Conservation (phyloP, 2,113 vertebrate genomes). For the Fulmarus glacialis region DNA sequence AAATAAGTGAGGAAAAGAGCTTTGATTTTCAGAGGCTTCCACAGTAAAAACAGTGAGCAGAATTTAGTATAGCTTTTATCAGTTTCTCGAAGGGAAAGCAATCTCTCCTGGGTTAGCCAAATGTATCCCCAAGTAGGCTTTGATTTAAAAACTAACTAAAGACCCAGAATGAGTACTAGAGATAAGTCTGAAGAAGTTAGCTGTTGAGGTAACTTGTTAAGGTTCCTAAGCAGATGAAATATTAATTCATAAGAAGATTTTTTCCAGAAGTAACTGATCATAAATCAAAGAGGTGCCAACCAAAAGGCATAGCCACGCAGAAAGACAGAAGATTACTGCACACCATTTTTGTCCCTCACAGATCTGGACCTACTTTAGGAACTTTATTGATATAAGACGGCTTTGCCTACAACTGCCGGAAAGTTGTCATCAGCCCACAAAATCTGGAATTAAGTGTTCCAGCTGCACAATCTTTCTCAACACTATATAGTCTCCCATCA, state of each 20-base stretch:
- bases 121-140: neutral
- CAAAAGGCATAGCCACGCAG: neutral
- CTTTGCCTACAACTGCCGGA: neutral
- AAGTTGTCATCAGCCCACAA: neutral
- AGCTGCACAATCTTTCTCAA: neutral
- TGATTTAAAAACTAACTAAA: neutral
- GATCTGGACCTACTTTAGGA: neutral
- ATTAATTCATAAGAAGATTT: neutral
- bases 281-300: neutral
- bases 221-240: neutral
- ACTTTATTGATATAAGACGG: neutral
- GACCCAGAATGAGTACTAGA: neutral
- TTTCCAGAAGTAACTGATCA: neutral
- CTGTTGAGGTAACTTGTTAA: neutral
- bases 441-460: neutral
- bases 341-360: neutral
- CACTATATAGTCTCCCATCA: neutral
- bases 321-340: neutral
- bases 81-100: neutral
- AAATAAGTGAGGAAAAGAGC: neutral
- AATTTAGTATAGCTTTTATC: neutral
- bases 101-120: neutral
- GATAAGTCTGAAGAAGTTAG: neutral
- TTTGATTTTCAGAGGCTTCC: neutral
- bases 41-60: neutral